A percentile compares a stretch with the other conserved stretches of the same genome.
These are phyloP conservation scores for Caenorhabditis afra DNA, from an alignment of 2,888 invertebrate genomes.

Conservation along the genomic window DNA sequence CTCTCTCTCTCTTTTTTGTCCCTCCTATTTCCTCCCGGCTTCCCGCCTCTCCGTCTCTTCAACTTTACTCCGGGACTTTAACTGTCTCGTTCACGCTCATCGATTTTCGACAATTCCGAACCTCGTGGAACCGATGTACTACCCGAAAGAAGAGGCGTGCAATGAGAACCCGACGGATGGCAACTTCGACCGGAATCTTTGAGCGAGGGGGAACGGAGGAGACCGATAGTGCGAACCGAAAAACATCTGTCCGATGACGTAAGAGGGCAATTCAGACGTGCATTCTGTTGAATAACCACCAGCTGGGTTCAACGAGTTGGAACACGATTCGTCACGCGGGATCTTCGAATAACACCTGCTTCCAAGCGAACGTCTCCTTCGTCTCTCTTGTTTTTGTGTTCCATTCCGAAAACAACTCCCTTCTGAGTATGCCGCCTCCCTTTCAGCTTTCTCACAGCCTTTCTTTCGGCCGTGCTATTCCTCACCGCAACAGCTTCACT, in stretches of 20 bases:
- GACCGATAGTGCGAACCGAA: neutral
- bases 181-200: neutral
- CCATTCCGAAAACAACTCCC: too few relatives aligned
- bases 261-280: neutral
- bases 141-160: neutral
- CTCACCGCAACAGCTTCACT: too few relatives aligned
- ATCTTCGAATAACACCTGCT: too few relatives aligned
- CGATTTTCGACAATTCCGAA: conserved; percentile 11
- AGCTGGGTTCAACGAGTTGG: too few relatives aligned
- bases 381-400: too few relatives aligned
- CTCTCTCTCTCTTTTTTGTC: conserved; percentile 10
- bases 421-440: too few relatives aligned
- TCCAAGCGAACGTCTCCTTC: too few relatives aligned
- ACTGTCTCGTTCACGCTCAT: conserved; percentile 11
- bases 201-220: neutral
- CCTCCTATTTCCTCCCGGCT: conserved; percentile 8
- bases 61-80: neutral
- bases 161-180: neutral
- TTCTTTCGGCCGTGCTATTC: too few relatives aligned
- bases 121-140: neutral
- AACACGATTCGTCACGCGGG: too few relatives aligned
- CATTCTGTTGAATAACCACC: neutral
- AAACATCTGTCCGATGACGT: neutral
- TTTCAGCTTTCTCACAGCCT: too few relatives aligned
- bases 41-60: conserved; percentile 7